Base-by-base conservation (phyloP, 1,140 invertebrate species). In the Neodiprion virginianus region DNA sequence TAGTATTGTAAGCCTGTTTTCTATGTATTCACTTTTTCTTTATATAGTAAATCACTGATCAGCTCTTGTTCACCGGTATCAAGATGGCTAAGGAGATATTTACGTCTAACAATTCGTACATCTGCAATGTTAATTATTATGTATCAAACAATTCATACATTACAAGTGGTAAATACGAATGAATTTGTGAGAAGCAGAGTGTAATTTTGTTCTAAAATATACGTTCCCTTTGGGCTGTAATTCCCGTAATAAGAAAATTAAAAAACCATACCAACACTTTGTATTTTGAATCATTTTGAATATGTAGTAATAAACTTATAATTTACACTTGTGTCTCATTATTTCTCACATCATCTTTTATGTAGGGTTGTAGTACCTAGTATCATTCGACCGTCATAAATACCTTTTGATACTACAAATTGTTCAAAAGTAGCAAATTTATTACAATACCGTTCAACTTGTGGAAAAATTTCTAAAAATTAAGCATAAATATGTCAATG, bases 181-280 rank as follows among this genome's bases (percentile, higher is more conserved):
- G 53, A 14, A 61, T 61, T 61, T 61, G n/a, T 61, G 11, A 61
- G 28, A 40, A 40, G 28, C 28, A 40, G 28, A 73, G 75, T 78
- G 78, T 77, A 78, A 80, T 80, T 77, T 77, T 74, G 73, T 71
- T 67, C 67, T 11, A 67, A 48, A 74, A 71, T 79, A 73, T 21
- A 68, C 71, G 70, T 70, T 76, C 69, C 28, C 72, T 73, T 73
- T 69, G 2, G n/a, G 66, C 23, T 68, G 48, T 48, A 69, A 68
- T n/a, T 48, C 67, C 70, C 14, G 28, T 47, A 72, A 66, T 47
- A 75, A 53, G 72, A 50, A 48, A 8, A 50, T 69, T 50, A 48
- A 53, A 67, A 47, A 49, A 21, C 50, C 47, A 61, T 67, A 5
- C 67, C 71, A 61, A 17, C 8, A 53, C 71, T 14, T 21, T 49